Evolutionary conservation across 1,140 invertebrate genomes (phyloP), one percentile per base, ranked within the genome.

Genomic region (Trypoxylus dichotomus): DNA sequence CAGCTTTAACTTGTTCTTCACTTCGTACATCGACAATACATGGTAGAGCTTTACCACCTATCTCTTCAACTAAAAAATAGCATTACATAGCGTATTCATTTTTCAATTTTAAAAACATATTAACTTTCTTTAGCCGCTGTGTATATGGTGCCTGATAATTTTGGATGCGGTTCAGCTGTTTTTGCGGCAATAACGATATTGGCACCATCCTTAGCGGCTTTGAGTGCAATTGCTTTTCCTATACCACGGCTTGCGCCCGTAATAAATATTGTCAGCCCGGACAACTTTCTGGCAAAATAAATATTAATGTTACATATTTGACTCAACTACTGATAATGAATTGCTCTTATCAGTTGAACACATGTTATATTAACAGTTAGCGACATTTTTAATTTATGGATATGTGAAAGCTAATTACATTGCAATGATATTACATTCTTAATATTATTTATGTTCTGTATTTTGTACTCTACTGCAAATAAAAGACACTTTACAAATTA

Each of bases 81-180:
- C 21, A 71, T 60, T 76, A 58, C 10, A 11, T 68, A 76, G 1
- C 1, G 15, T n/a, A 25, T 13, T 13, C 43, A 47, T n/a, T 54
- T 54, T n/a, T 19, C 19, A 54, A 19, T 7, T 54, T 19, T 60
- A 68, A 41, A 79, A 81, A 15, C 32, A 29, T 24, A 68, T 24
- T 29, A 27, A 68, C 60, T 93, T 91, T 99, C 98, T 90, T 97
- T 92, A 8, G 97, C 97, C 73, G 98, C 96, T 3, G 96, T 93
- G 86, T 96, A 99, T 86, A 99, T 99, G 19, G 98, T 99, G 78
- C 98, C 98, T n/a, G 96, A 95, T 71, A 99, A 87, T 88, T 98
- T 99, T 7, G 97, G 96, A 92, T 99, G 97, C 1, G 96, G 92
- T 82, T 96, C 92, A 0, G 94, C 94, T n/a, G 97, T 99, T 90